Evolutionary conservation across 1,140 invertebrate species (phyloP), one percentile per base, ranked within the genome.

Genomic region (Eurosta solidaginis): DNA sequence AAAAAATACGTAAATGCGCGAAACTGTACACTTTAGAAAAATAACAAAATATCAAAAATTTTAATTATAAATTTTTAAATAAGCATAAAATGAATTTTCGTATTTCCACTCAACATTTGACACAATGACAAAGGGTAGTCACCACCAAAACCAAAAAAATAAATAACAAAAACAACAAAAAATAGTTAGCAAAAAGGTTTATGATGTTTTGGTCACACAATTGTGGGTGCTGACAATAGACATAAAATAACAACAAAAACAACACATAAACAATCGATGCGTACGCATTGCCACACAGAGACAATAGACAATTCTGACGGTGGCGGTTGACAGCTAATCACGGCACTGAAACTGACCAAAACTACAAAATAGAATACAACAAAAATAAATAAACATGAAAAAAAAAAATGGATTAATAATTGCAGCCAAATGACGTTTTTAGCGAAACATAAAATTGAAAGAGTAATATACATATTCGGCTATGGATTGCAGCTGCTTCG

Each of bases 331-430:
- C 59, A 9, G 59, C 33, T 68, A 68, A 68, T 68, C 59, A 20
- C 59, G n/a, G 33, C 33, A 7, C 29, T 17, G 6, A 33, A 68
- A 68, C 59, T 68, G 59, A 68, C 59, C 59, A 68, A 68, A 68
- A 68, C n/a, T 40, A 20, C 59, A 68, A 12, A 33, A n/a, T 3
- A 20, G 20, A 68, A 40, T 68, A n/a, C n/a, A n/a, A n/a, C n/a
- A n/a, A n/a, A n/a, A n/a, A n/a, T n/a, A n/a, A n/a, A n/a, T n/a
- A n/a, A n/a, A n/a, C n/a, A n/a, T 9, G 10, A 22, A 20, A 40
- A 68, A 40, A 68, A 68, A 68, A 68, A 40, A 68, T 68, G 59
- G 59, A 68, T 68, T 68, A 68, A 68, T 68, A 68, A 68, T 68
- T 68, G 59, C 59, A 27, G n/a, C 59, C 59, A 68, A 68, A 68